Percentiles rank a stretch among this genome's conserved stretches.
Evolutionary conservation across 2,113 vertebrate genomes (phyloP).

Genomic region (Crocuta crocuta): DNA sequence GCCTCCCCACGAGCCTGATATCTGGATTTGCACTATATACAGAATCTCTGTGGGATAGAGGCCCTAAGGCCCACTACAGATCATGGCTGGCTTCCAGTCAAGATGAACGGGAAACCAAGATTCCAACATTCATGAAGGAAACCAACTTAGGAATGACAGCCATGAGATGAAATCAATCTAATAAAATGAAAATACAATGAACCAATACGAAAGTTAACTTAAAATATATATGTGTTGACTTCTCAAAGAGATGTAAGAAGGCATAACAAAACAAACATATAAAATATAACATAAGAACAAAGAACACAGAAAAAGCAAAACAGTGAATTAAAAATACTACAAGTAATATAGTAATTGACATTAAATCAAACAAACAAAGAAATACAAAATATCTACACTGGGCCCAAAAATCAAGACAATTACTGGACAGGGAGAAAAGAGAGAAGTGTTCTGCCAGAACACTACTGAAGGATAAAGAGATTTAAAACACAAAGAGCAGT

Average conservation of each 20-base stretch:
- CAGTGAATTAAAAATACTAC: background rate
- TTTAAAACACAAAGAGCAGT: background rate
- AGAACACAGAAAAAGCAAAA: background rate
- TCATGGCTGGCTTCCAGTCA: background rate
- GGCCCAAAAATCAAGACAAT: background rate
- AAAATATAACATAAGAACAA: background rate
- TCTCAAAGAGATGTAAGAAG: background rate
- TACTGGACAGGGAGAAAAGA: background rate
- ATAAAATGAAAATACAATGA: constrained; percentile 6
- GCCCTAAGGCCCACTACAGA: background rate
- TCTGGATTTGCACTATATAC: background rate
- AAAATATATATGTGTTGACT: background rate
- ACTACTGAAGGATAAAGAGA: background rate
- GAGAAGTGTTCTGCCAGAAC: background rate
- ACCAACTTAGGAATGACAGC: background rate
- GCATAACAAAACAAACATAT: background rate
- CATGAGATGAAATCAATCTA: background rate
- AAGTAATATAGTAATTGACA: background rate
- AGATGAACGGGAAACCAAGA: background rate
- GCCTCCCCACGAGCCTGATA: background rate
- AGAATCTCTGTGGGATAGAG: background rate
- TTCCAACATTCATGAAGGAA: background rate
- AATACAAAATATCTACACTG: background rate
- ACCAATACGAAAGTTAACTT: background rate
- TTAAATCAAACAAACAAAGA: background rate